Percentiles rank a stretch among this genome's conserved stretches.
phyloP scores from a whole-genome alignment of 2,888 invertebrate species.

The Calliopum simillimum region DNA sequence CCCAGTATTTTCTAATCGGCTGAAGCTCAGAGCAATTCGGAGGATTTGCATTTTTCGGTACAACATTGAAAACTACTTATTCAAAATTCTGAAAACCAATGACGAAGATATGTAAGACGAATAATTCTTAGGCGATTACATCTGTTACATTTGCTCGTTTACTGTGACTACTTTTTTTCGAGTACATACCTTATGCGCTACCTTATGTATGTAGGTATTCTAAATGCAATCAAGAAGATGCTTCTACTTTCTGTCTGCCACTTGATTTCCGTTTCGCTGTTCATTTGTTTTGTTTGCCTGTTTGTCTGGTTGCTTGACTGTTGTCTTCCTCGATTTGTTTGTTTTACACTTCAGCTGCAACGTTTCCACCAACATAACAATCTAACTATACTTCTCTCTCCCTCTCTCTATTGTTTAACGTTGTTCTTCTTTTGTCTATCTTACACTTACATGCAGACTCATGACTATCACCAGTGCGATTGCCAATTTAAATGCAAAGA shows the following conservation, averaged over 20 bases:
- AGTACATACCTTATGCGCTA: no score
- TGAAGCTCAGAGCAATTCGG: no score
- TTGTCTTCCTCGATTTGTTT: constrained; percentile 25
- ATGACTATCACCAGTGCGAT: constrained; percentile 50
- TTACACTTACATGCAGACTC: neutral
- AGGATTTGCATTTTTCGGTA: no score
- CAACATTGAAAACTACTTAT: no score
- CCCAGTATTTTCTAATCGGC: no score
- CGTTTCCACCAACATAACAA: neutral
- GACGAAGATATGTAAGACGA: no score
- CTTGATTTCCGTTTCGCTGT: constrained; percentile 21
- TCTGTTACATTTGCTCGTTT: no score
- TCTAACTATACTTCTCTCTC: neutral
- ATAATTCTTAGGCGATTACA: no score
- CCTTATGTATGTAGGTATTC: no score
- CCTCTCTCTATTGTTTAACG: neutral
- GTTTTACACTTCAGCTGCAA: neutral
- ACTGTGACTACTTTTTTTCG: no score
- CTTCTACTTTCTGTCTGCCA: constrained; percentile 13
- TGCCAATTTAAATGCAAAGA: constrained; percentile 64
- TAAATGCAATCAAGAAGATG: constrained; percentile 28
- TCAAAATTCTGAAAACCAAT: no score
- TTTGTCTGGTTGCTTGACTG: constrained; percentile 6
- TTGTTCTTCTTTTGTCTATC: neutral
- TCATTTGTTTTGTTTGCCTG: constrained; percentile 21